Evolutionary conservation across 2,888 invertebrate species (phyloP), one percentile per base, ranked within the genome.

Genomic region (Cryptocephalus moraei): DNA sequence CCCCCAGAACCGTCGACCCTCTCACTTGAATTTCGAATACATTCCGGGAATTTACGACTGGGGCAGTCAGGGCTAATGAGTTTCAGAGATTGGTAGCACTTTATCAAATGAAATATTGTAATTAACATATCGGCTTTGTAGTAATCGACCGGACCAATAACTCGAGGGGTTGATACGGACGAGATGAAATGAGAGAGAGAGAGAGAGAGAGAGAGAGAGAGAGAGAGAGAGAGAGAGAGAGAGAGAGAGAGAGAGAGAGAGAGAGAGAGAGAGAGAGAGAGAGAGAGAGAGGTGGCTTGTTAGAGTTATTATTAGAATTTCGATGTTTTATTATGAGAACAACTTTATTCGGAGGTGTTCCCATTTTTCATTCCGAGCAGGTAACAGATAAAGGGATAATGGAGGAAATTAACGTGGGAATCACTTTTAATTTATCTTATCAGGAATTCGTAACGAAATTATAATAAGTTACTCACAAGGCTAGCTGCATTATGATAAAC

Each of bases 91-190:
- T 41, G 46, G 48, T 46, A 46, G 53, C 50, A 49, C 53, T 50
- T 53, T 52, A 54, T 56, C 53, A 53, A 54, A 52, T 40, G 48
- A 48, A 56, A 50, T 50, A 52, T 51, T 36, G 42, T 46, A 53
- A 54, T 54, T 54, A 56, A 52, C 54, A 49, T 54, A 56, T 54
- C 52, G 48, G 41, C 36, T 33, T 39, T 38, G 34, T 42, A 45
- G 41, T 22, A 22, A 22, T 22, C 22, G 22, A 22, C 22, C 22
- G 22, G 22, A 22, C 22, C 22, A 22, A 22, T 22, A 22, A 22
- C 22, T 22, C 22, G 22, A 22, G 6, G 22, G 22, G 22, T 22
- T 4, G 22, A 22, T 22, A 22, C 22, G 6, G 3, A 22, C 6
- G 22, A 22, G 22, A 22, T 22, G 22, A 6, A 22, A 22, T 22